A percentile compares a stretch with the other conserved stretches of the same genome.
phyloP scores from a whole-genome alignment of 1,140 invertebrate species.

The Drosophila carrolli region DNA sequence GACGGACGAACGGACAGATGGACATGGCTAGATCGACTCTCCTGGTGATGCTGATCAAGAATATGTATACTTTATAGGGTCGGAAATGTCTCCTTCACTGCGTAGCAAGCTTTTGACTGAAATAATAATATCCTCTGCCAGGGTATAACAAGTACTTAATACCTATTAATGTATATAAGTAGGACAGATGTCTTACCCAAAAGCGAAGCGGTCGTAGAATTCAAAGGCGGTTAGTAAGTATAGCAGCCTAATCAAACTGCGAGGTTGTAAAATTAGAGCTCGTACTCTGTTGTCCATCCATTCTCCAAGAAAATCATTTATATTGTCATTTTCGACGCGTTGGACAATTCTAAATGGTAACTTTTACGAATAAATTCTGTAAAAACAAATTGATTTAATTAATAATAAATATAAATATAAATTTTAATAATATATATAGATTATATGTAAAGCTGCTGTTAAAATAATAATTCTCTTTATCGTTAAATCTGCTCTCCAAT shows the following conservation, averaged over 20 bases:
- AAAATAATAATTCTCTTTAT: too few species aligned
- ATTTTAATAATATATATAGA: too few species aligned
- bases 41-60: too few species aligned
- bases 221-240: conserved; percentile 96
- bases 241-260: conserved; percentile 90
- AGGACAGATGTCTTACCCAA: conserved; percentile 90
- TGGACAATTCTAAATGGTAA: conserved; percentile 92
- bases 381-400: not conserved
- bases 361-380: conserved; percentile 91
- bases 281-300: conserved; percentile 97
- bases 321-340: conserved; percentile 89
- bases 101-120: too few species aligned
- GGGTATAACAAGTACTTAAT: too few species aligned
- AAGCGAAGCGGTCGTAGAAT: conserved; percentile 93
- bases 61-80: too few species aligned
- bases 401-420: not conserved
- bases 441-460: too few species aligned
- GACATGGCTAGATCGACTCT: too few species aligned
- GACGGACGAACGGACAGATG: too few species aligned
- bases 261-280: conserved; percentile 94
- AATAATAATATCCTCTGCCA: too few species aligned
- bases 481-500: too few species aligned
- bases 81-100: too few species aligned
- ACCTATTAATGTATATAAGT: not conserved
- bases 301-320: conserved; percentile 92